Conservation (phyloP, 2,888 invertebrate genomes). For the Ferrisia virgata region DNA sequence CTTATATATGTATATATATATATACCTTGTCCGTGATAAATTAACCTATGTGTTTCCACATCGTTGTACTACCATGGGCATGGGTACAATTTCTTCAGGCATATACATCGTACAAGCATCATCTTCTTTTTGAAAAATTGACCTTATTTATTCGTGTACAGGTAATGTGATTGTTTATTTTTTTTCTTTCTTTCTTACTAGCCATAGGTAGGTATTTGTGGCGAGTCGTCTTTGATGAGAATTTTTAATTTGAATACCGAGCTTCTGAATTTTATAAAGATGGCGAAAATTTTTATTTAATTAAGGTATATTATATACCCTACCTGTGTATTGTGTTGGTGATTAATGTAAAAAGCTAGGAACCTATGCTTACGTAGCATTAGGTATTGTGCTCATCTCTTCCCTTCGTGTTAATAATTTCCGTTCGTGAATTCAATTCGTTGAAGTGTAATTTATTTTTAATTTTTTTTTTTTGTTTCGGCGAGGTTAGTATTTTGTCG, state of each 20-base stretch:
- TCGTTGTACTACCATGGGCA: too few species aligned
- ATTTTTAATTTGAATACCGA: background rate
- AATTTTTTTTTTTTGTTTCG: background rate
- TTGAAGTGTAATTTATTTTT: background rate
- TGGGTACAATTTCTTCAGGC: constrained; percentile 1
- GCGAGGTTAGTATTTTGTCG: background rate
- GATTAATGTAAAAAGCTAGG: background rate
- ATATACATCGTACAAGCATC: background rate
- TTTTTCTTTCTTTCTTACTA: background rate
- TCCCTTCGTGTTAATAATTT: background rate
- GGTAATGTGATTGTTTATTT: background rate
- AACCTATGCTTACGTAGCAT: too few species aligned
- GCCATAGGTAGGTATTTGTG: too few species aligned
- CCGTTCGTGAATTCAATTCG: background rate
- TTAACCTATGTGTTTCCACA: constrained; percentile 2
- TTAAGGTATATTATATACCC: too few species aligned
- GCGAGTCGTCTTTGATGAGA: background rate
- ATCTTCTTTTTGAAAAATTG: background rate
- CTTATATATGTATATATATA: too few species aligned
- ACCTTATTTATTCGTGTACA: constrained; percentile 10
- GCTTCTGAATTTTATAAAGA: background rate
- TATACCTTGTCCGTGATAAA: background rate
- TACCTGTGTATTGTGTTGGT: background rate
- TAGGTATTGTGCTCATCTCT: background rate
- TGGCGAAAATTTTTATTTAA: background rate